Evolutionary conservation across 2,888 invertebrate species (phyloP).

Genomic region (Cheilosia vulpina): DNA sequence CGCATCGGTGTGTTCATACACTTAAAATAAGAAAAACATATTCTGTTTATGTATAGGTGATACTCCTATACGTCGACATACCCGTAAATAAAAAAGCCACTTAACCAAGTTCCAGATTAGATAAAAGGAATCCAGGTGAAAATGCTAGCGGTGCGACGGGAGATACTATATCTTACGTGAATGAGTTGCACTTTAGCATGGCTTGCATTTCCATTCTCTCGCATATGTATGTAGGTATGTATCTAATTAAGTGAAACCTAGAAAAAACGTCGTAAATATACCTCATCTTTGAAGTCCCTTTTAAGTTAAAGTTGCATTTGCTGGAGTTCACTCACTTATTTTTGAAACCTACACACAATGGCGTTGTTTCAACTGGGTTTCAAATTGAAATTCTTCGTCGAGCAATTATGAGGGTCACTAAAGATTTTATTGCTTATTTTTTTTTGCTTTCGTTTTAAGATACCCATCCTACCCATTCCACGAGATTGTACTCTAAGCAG

Average conservation of each 20-base stretch:
- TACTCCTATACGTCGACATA: slow-evolving; percentile 47
- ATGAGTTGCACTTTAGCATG: slow-evolving; percentile 46
- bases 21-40: slow-evolving; percentile 37
- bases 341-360: slow-evolving; percentile 22
- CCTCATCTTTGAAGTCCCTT: slow-evolving; percentile 45
- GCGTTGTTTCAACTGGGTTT: slow-evolving; percentile 11
- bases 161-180: slow-evolving; percentile 30
- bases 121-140: slow-evolving; percentile 65
- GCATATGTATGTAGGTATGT: slow-evolving; percentile 24
- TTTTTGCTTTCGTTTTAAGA: slow-evolving; percentile 1
- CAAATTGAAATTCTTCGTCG: slow-evolving; percentile 1
- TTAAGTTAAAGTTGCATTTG: slow-evolving; percentile 56
- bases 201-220: slow-evolving; percentile 33
- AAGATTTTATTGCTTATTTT: too few species aligned
- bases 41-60: slow-evolving; percentile 26
- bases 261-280: slow-evolving; percentile 34
- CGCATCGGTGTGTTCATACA: slow-evolving; percentile 33
- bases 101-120: slow-evolving; percentile 71
- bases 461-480: too few species aligned
- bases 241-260: slow-evolving; percentile 66
- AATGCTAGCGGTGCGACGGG: slow-evolving; percentile 46
- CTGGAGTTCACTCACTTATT: slow-evolving; percentile 56
- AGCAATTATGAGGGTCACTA: slow-evolving; percentile 6
- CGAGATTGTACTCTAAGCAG: too few species aligned
- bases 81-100: slow-evolving; percentile 46